These are phyloP conservation scores for Scatophagus argus DNA, from an alignment of 2,113 vertebrate genomes.

Conservation along the genomic window DNA sequence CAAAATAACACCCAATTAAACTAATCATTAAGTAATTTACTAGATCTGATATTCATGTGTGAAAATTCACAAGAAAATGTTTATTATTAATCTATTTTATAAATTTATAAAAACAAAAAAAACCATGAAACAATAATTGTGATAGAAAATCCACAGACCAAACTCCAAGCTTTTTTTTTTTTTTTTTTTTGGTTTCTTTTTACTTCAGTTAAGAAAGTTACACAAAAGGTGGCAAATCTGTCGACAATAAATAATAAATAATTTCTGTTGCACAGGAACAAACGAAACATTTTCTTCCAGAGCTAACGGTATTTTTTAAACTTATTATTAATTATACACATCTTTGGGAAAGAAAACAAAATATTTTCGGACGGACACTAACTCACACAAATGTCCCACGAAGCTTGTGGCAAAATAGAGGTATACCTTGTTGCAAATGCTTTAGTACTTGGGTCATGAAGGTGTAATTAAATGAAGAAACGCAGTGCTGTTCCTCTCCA, in stretches of 20 bases:
- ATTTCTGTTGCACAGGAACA: conserved; percentile 94
- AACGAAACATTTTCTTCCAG: conserved; percentile 87
- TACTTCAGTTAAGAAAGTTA: conserved; percentile 95
- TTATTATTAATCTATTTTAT: not conserved
- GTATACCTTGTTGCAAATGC: conserved; percentile 99
- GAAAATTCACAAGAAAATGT: not conserved
- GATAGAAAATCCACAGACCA: conserved; percentile 91
- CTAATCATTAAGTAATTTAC: conserved; percentile 27
- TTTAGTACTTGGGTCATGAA: conserved; percentile 89
- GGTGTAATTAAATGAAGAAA: conserved; percentile 78
- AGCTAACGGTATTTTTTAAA: conserved; percentile 85
- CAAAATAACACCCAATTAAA: conserved; percentile 44
- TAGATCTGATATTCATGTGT: conserved; percentile 15
- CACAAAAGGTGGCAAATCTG: conserved; percentile 98
- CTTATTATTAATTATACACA: conserved; percentile 93
- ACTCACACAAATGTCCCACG: conserved; percentile 93
- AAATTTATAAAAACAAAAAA: not conserved
- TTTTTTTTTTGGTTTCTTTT: conserved; percentile 80
- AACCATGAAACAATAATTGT: conserved; percentile 79
- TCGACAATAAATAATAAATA: conserved; percentile 99
- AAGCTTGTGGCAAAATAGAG: conserved; percentile 94
- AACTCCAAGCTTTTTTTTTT: conserved; percentile 80
- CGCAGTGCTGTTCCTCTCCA: conserved; percentile 81
- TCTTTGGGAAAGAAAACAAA: conserved; percentile 91
- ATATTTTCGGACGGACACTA: conserved; percentile 88